Base-by-base conservation (phyloP, 2,888 invertebrate species). In the Trichogramma evanescens region DNA sequence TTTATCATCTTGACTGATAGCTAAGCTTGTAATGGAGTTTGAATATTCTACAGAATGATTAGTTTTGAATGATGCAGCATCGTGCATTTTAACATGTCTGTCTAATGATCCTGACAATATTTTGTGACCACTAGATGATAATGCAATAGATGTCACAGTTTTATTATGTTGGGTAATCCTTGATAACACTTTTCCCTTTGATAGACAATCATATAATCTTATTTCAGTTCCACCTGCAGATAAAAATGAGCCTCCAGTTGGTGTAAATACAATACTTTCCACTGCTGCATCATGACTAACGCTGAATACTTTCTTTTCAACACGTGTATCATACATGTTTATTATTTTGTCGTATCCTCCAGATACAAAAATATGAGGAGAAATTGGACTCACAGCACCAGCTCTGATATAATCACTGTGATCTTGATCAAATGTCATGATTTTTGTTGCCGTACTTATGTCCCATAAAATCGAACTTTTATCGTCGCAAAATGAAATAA, bases 111-210 rank as follows among this genome's bases (percentile, higher is more conserved):
- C 93, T 0, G 96, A 95, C 69, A 97, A 78, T 26, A 98, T 81
- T 70, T 93, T 84, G 66, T 86, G 89, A 39, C 90, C 89, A 72
- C 91, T 86, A 50, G 89, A 89, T 39, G 91, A 91, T 63, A 96
- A 83, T 66, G 86, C 82, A 54, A 98, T 76, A 66, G 91, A 89
- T 0, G 95, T 98, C 1, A 98, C 88, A 0, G 96, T 94, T 82
- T 98, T 98, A 78, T 96, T 95, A 79, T 99, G 98, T 69, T 93
- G 90, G 3, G 89, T 89, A 65, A 98, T 84, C 70, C 86, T 87
- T 2, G 92, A 88, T 39, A 98, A 76, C 58, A 93, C 80, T 74
- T 89, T 88, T 7, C 95, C 95, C 41, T 94, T 93, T 66, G 91
- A 86, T 55, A 95, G 83, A 5, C 89, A 86, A 77, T 98, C 97